Conservation (phyloP, 92 coral and sea anemone species). For the Siderastrea radians region DNA sequence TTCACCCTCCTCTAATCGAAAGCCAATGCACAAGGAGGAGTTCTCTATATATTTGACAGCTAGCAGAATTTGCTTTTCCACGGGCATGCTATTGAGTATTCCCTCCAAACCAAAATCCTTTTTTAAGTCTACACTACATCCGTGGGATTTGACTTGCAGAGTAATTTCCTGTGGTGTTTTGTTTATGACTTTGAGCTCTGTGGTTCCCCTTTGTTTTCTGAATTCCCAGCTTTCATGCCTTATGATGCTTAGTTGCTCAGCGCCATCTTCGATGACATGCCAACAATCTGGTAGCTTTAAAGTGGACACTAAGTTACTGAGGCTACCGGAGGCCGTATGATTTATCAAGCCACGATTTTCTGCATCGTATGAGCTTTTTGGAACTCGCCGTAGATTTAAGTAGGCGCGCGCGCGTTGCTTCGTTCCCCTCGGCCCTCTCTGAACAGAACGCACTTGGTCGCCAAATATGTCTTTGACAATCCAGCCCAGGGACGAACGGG, state of each 20-base stretch:
- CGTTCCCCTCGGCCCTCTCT: background rate
- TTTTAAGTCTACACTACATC: conserved; percentile 25
- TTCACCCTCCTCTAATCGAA: background rate
- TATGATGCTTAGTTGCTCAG: background rate
- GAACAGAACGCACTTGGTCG: background rate
- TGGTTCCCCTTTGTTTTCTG: background rate
- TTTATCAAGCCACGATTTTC: too few relatives aligned
- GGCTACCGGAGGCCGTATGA: background rate
- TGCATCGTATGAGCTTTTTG: too few relatives aligned
- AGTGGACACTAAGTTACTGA: background rate
- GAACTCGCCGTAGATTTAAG: conserved; percentile 2
- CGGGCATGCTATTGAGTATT: background rate
- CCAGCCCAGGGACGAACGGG: conserved; percentile 2
- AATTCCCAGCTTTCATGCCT: background rate
- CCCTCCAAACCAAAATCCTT: conserved; percentile 19
- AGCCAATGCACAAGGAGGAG: conserved; percentile 10
- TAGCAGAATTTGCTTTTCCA: conserved; percentile 26
- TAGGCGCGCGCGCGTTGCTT: background rate
- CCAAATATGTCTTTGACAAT: background rate
- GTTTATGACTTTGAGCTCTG: background rate
- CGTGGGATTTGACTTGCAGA: background rate
- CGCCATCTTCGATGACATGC: background rate
- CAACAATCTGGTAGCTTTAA: background rate
- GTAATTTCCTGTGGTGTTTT: background rate
- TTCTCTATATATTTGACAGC: conserved; percentile 22